phyloP scores from a whole-genome alignment of 2,888 invertebrate species.

The Acleris laterana region DNA sequence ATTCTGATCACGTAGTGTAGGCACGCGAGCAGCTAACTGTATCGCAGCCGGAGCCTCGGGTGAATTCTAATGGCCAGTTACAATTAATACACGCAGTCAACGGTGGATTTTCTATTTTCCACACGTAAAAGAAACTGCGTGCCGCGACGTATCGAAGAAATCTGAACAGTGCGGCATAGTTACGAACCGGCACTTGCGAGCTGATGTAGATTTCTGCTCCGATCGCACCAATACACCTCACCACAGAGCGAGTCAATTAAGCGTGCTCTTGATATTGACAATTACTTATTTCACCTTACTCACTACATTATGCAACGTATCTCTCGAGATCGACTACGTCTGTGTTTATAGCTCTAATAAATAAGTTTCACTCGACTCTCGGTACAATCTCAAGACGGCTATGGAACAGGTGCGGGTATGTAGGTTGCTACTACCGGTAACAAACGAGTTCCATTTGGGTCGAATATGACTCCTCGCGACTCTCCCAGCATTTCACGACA shows the following conservation, averaged over 20 bases:
- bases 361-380: conserved; percentile 19
- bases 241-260: not conserved
- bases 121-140: conserved; percentile 83
- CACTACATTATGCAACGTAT: conserved; percentile 27
- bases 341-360: conserved; percentile 18
- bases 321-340: conserved; percentile 9
- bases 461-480: conserved; percentile 73
- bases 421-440: conserved; percentile 53
- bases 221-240: not conserved
- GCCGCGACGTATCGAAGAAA: conserved; percentile 71
- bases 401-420: conserved; percentile 50
- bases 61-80: conserved; percentile 79
- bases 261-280: conserved; percentile 4
- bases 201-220: conserved; percentile 22
- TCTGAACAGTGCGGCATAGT: conserved; percentile 62
- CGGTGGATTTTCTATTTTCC: conserved; percentile 84
- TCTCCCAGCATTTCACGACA: conserved; percentile 78
- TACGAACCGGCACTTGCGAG: conserved; percentile 19
- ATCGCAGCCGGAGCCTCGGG: conserved; percentile 65
- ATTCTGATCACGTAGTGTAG: conserved; percentile 72
- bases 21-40: conserved; percentile 80
- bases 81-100: conserved; percentile 82
- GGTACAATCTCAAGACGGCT: conserved; percentile 38
- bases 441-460: conserved; percentile 78
- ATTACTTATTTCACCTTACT: conserved; percentile 15